phyloP scores from a whole-genome alignment of 2,113 vertebrate species.

The Siphamia tubifer region DNA sequence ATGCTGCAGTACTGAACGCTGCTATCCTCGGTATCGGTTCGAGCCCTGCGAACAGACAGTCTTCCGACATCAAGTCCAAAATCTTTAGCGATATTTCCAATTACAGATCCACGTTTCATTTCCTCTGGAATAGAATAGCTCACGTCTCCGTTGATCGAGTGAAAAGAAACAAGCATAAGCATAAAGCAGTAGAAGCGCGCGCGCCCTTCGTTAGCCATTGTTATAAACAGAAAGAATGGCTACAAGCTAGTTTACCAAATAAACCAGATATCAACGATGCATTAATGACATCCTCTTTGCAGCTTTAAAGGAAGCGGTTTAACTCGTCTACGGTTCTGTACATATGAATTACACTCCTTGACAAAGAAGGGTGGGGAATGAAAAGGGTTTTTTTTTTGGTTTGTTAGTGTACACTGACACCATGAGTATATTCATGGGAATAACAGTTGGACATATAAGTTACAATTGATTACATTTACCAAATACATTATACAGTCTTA shows the following conservation, averaged over 20 bases:
- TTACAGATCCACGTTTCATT: slow-evolving; percentile 76
- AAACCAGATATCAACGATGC: no score
- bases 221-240: neutral
- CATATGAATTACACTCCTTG: neutral
- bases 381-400: neutral
- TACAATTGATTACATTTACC: no score
- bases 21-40: no score
- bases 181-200: neutral
- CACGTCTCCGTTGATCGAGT: slow-evolving; percentile 51
- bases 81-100: slow-evolving; percentile 79
- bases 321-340: neutral
- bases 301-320: neutral
- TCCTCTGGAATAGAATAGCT: slow-evolving; percentile 75
- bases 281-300: no score
- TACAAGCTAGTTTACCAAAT: no score
- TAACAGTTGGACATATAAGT: no score
- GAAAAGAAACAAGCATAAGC: slow-evolving; percentile 10
- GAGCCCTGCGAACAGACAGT: no score
- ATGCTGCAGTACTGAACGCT: no score
- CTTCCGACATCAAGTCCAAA: neutral
- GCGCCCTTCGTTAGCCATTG: neutral
- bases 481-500: no score
- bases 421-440: neutral
- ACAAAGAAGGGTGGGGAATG: neutral
- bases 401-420: neutral